Base-by-base conservation (phyloP, 2,113 vertebrate genomes). In the Vireo altiloquus region DNA sequence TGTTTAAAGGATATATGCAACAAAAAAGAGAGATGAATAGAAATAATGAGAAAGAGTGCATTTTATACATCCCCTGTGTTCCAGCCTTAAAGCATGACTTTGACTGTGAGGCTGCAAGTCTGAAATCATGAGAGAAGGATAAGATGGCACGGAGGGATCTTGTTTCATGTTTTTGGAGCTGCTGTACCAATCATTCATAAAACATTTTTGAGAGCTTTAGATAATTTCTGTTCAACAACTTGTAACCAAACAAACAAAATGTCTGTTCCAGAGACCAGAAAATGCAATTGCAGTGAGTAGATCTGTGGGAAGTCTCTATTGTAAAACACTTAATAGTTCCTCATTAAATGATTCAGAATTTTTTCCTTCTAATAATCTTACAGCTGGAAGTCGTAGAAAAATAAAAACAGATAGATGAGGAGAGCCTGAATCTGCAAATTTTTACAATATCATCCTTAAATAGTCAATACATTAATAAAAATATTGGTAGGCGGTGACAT, bases 171-270 rank as follows among this genome's bases (percentile, higher is more conserved):
- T 76, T 74, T 89, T 47, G 35, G 10, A 87, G 31, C 65, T 95
- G 30, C n/a, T 76, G 10, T 65, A 92, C 35, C 46, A 61, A 25
- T 76, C 9, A 6, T 72, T 93, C 66, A 37, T 64, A 30, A 84
- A 95, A 47, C 37, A 70, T 37, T 56, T 78, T 87, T 87, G 57
- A 82, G 56, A 88, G 75, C 54, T 78, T 57, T 68, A 22, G 76
- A 42, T 89, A 68, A 75, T 85, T 96, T 92, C 28, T 65, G 7
- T 65, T 92, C 89, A 83, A 82, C 82, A 91, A 22, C 18, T 91
- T 95, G 14, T 76, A 82, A 54, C 61, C 35, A 81, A 79, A 40
- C 18, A 77, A 87, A 46, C 18, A 75, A 87, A 46, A 85, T 12
- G 8, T 71, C 72, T 96, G 17, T 59, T 97, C 76, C 33, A 25